phyloP scores from a whole-genome alignment of 2,888 invertebrate genomes.

The Drosophila macrospina region DNA sequence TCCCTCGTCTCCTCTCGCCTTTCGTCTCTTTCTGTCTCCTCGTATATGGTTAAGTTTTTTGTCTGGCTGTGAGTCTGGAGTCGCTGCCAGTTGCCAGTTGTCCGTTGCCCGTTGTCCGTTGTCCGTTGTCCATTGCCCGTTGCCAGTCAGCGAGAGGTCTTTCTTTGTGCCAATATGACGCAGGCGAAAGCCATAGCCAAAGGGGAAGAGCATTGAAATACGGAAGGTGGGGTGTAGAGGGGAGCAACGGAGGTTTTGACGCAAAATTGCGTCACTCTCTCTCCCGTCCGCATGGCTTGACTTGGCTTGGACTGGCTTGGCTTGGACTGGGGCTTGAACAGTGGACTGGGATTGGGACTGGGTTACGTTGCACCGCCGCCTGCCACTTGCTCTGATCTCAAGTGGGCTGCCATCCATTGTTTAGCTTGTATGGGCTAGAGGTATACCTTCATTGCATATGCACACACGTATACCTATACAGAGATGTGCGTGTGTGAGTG shows the following conservation, averaged over 20 bases:
- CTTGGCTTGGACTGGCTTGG: slow-evolving; percentile 31
- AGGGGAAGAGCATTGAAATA: neutral
- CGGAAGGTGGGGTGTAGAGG: too few relatives aligned
- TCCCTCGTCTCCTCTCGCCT: slow-evolving; percentile 1
- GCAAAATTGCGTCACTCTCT: slow-evolving; percentile 64
- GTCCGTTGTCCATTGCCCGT: slow-evolving; percentile 48
- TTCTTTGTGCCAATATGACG: slow-evolving; percentile 69
- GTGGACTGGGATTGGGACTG: slow-evolving; percentile 31
- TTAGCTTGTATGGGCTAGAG: slow-evolving; percentile 56
- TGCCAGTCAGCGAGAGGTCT: slow-evolving; percentile 64
- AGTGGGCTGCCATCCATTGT: slow-evolving; percentile 79
- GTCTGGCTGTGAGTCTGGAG: slow-evolving; percentile 57
- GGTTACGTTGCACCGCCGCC: slow-evolving; percentile 43
- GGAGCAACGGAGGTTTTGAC: slow-evolving; percentile 43
- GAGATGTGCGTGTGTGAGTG: slow-evolving; percentile 9
- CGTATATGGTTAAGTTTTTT: slow-evolving; percentile 58
- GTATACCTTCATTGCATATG: slow-evolving; percentile 50
- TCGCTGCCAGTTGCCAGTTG: slow-evolving; percentile 45
- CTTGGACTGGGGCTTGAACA: slow-evolving; percentile 5
- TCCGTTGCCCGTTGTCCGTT: slow-evolving; percentile 25
- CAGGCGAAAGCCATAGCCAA: slow-evolving; percentile 27
- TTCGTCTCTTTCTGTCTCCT: slow-evolving; percentile 7
- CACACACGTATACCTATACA: slow-evolving; percentile 16
- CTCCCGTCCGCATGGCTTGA: slow-evolving; percentile 45
- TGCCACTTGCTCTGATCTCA: slow-evolving; percentile 76